Conservation (phyloP, 2,888 invertebrate genomes). For the Parochlus steinenii region DNA sequence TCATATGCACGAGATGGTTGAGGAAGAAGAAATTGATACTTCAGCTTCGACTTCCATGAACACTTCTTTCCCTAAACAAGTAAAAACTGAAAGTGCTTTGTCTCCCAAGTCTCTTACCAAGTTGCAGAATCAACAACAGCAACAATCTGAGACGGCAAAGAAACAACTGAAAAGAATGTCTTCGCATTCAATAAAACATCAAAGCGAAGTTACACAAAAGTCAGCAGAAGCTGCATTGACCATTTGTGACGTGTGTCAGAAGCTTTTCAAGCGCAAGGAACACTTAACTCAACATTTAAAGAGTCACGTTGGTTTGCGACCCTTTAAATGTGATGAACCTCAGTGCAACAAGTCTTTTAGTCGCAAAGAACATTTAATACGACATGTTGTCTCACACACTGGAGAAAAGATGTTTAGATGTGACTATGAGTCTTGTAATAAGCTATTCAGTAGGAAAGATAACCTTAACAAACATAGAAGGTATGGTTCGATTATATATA, state of each 20-base stretch:
- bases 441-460: constrained; percentile 33
- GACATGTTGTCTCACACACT: constrained; percentile 49
- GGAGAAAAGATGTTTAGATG: constrained; percentile 49
- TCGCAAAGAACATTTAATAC: constrained; percentile 48
- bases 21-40: neutral
- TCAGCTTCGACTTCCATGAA: neutral
- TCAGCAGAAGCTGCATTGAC: constrained; percentile 19
- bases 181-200: constrained; percentile 9
- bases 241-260: constrained; percentile 40
- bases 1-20: constrained; percentile 12
- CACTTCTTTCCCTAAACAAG: neutral
- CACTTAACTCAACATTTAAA: constrained; percentile 51
- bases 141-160: constrained; percentile 11
- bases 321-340: constrained; percentile 41
- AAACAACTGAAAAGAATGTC: constrained; percentile 13
- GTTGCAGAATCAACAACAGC: neutral
- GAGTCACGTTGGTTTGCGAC: constrained; percentile 46
- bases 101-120: neutral
- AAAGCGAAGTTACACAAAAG: constrained; percentile 15
- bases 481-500: constrained; percentile 16
- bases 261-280: constrained; percentile 49
- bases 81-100: neutral
- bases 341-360: constrained; percentile 47
- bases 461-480: constrained; percentile 30
- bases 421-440: constrained; percentile 40